Base-by-base conservation (phyloP, 1,140 invertebrate genomes). In the Drosophila baimaii region DNA sequence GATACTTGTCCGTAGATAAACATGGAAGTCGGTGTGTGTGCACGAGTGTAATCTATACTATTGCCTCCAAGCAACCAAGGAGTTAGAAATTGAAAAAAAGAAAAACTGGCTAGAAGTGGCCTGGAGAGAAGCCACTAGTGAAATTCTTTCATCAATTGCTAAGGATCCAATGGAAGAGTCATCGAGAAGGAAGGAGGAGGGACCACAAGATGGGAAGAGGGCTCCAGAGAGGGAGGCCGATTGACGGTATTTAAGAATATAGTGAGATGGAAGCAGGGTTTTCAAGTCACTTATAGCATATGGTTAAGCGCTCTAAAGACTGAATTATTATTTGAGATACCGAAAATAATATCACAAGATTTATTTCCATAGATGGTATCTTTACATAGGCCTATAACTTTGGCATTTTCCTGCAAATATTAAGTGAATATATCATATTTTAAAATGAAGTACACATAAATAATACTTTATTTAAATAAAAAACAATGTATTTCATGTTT, bases 91-190 rank as follows among this genome's bases (percentile, higher is more conserved):
- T 89, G 84, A 89, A 89, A 89, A 86, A 82, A 68, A 55, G 27
- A 44, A 27, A 17, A 35, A 15, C 17, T 8, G 21, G 19, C 12
- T 27, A 70, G 44, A 54, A 54, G 51, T 59, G 72, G 73, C 47
- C 79, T 54, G 46, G 19, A 58, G 49, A 63, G n/a, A n/a, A n/a
- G 84, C 80, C 84, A 35, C 56, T 72, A 70, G 84, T 55, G 46
- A 89, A 89, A 89, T 89, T 88, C 84, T 89, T 83, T 88, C 84
- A 89, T 83, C 84, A 88, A 65, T 43, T 57, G 19, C 15, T 25
- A 8, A 23, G 29, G 49, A 52, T 44, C 35, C 41, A 62, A 52
- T 52, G 46, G 46, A 41, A 49, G 25, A 17, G 6, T 27, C 5
- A n/a, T 37, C 2, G 29, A 13, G 13, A 23, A 29, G 12, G 21